phyloP scores from a whole-genome alignment of 2,888 invertebrate genomes.

The Torymus auratus region DNA sequence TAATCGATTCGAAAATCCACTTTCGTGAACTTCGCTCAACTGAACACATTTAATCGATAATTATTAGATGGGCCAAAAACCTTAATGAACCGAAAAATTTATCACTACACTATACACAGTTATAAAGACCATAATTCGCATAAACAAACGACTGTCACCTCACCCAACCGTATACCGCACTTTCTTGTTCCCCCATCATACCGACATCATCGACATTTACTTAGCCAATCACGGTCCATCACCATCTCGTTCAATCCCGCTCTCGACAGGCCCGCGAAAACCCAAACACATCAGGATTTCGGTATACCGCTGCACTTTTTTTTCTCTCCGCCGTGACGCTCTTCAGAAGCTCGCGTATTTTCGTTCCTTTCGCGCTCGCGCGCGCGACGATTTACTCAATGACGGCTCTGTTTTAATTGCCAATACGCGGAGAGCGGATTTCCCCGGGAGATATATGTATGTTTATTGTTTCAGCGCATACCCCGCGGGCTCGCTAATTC shows the following conservation, averaged over 20 bases:
- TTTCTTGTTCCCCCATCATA: no score
- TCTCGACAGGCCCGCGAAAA: constrained; percentile 7
- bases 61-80: no score
- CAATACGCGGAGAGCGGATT: neutral
- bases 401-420: constrained; percentile 40
- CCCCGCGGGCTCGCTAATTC: neutral
- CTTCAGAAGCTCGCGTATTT: neutral
- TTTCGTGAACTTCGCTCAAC: no score
- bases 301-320: no score
- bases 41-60: no score
- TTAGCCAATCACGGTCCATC: constrained; percentile 13
- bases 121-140: no score
- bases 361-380: neutral
- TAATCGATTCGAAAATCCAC: no score
- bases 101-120: no score
- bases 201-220: constrained; percentile 34
- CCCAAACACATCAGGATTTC: no score
- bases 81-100: no score
- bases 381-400: constrained; percentile 19
- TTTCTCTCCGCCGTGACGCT: neutral
- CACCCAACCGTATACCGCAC: no score
- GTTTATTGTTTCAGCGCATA: constrained; percentile 25
- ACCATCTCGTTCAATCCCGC: neutral
- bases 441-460: neutral
- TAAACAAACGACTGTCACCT: no score